These are phyloP conservation scores for Kuschelorhynchus macadamiae DNA, from an alignment of 2,888 invertebrate species.

Conservation along the genomic window DNA sequence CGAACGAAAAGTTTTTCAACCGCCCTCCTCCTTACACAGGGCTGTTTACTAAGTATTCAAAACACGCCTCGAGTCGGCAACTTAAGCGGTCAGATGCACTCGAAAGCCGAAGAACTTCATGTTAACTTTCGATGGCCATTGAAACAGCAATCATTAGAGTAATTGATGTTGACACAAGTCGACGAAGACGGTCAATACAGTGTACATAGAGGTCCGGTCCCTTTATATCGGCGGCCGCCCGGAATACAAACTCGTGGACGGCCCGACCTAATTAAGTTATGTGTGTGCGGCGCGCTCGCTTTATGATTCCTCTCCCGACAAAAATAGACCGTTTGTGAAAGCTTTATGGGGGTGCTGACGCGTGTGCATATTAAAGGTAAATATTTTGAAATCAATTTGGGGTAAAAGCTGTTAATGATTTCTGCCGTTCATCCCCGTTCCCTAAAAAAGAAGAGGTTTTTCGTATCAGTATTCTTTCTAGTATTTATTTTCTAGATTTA, in stretches of 20 bases:
- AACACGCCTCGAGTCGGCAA: conserved; percentile 21
- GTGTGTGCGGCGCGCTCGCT: neutral
- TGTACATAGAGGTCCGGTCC: conserved; percentile 7
- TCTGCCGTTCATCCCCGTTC: no score
- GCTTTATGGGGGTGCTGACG: no score
- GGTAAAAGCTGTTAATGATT: no score
- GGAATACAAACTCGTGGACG: conserved; percentile 30
- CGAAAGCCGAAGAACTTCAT: conserved; percentile 32
- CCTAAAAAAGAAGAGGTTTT: no score
- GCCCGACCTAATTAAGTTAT: conserved; percentile 26
- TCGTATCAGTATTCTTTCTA: no score
- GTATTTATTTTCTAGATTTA: no score
- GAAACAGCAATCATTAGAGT: conserved; percentile 45
- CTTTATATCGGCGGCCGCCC: conserved; percentile 22
- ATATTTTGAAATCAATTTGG: no score
- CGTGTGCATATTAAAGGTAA: no score
- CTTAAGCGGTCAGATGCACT: conserved; percentile 27
- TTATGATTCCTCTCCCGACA: neutral
- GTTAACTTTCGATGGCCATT: conserved; percentile 35
- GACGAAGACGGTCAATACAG: conserved; percentile 37
- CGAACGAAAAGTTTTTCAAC: no score
- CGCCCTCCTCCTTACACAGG: no score
- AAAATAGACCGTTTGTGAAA: neutral
- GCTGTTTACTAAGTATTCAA: no score
- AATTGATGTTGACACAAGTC: conserved; percentile 47